Percentiles rank a stretch among this genome's conserved stretches.
These are phyloP conservation scores for Turritopsis rubra DNA, from an alignment of 30 jellyfish, hydroid and myxozoan species.

Conservation along the genomic window DNA sequence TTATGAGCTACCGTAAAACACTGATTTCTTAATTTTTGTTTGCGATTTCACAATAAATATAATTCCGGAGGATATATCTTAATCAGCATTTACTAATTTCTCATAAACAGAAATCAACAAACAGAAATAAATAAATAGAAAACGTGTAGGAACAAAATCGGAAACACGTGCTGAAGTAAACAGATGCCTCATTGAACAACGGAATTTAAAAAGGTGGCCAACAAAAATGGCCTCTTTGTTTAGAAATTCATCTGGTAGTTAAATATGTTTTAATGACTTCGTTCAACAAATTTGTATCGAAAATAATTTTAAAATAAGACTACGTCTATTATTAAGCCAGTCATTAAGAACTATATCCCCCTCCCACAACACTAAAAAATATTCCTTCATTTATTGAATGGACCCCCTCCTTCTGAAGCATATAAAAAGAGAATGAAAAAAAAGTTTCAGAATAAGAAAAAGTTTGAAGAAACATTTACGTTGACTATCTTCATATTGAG, in stretches of 20 bases:
- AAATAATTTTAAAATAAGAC: not conserved
- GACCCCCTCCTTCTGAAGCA: not conserved
- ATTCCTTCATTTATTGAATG: not conserved
- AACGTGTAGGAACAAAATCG: not conserved
- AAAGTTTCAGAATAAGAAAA: not conserved
- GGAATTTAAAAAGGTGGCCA: not conserved
- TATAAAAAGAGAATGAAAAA: not conserved
- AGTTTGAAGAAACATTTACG: not conserved
- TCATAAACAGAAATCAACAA: not conserved
- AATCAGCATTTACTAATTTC: not conserved
- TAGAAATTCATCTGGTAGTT: not conserved
- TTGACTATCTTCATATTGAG: no score
- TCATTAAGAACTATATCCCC: not conserved
- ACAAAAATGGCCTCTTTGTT: not conserved
- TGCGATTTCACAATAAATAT: not conserved
- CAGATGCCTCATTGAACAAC: not conserved
- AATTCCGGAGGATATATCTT: not conserved
- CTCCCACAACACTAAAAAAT: not conserved
- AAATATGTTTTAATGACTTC: not conserved
- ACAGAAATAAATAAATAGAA: no score
- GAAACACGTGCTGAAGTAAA: not conserved
- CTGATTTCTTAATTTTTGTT: not conserved
- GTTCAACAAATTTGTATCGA: not conserved
- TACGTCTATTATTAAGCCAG: not conserved
- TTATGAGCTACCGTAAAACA: no score